Percentiles rank a stretch among this genome's conserved stretches.
These are phyloP conservation scores for Protobothrops flavoviridis DNA, from an alignment of 2,113 vertebrate genomes.

Conservation along the genomic window DNA sequence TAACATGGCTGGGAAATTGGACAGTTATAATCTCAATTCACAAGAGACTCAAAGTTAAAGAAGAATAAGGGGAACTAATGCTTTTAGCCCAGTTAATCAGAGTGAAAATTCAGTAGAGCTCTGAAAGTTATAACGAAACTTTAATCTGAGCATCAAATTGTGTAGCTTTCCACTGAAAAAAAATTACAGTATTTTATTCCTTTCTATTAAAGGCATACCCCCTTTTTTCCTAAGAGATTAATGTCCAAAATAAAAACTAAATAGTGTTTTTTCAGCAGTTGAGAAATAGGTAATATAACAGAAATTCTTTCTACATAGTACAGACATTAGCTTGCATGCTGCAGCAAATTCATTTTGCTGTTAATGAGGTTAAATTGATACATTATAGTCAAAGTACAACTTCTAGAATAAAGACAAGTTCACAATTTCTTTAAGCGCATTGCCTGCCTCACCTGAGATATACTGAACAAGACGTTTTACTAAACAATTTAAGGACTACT, in stretches of 20 bases:
- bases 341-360: slow-evolving; percentile 38
- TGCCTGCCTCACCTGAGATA: slow-evolving; percentile 45
- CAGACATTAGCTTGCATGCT: slow-evolving; percentile 49
- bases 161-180: slow-evolving; percentile 26
- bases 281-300: slow-evolving; percentile 63
- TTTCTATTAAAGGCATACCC: slow-evolving; percentile 40
- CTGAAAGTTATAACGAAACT: slow-evolving; percentile 26
- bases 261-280: slow-evolving; percentile 43
- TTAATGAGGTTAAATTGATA: slow-evolving; percentile 44
- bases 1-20: background rate
- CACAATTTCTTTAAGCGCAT: slow-evolving; percentile 45
- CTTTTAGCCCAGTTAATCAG: slow-evolving; percentile 25
- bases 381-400: slow-evolving; percentile 48
- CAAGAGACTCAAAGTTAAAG: background rate
- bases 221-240: slow-evolving; percentile 37
- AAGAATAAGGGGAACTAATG: slow-evolving; percentile 5
- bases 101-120: slow-evolving; percentile 17
- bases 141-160: slow-evolving; percentile 21
- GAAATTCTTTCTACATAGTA: slow-evolving; percentile 52
- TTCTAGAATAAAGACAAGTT: slow-evolving; percentile 27
- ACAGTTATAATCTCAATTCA: background rate
- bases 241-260: slow-evolving; percentile 49
- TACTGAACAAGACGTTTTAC: slow-evolving; percentile 47
- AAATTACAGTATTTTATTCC: slow-evolving; percentile 37
- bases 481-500: slow-evolving; percentile 49